A percentile compares a stretch with the other conserved stretches of the same genome.
Conservation (phyloP, 2,113 vertebrate species). For the Puntigrus tetrazona region DNA sequence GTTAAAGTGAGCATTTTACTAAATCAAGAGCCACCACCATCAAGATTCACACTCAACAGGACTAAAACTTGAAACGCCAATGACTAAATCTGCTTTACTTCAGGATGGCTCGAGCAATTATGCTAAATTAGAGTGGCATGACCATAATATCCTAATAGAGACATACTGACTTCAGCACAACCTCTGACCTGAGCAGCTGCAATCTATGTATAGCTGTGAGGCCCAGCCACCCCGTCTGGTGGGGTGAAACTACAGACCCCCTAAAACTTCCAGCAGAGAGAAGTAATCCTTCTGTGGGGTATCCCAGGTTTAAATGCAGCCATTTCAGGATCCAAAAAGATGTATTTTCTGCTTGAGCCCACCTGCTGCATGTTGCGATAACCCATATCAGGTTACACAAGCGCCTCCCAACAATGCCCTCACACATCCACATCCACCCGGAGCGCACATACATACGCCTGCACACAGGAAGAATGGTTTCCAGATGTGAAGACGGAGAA, state of each 20-base stretch:
- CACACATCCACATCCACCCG: neutral
- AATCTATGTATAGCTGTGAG: constrained; percentile 16
- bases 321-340: neutral
- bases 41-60: neutral
- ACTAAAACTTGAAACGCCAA: neutral
- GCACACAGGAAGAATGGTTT: constrained; percentile 26
- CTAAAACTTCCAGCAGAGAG: neutral
- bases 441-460: neutral
- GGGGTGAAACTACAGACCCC: neutral
- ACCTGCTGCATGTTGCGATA: constrained; percentile 57
- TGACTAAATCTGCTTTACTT: neutral
- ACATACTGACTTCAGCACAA: neutral
- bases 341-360: constrained; percentile 15
- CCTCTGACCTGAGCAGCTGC: constrained; percentile 43
- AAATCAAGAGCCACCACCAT: neutral
- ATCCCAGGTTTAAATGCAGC: neutral
- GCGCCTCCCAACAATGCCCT: constrained; percentile 17
- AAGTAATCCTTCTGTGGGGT: neutral
- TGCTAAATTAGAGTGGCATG: neutral
- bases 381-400: constrained; percentile 48
- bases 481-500: constrained; percentile 42
- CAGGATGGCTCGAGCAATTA: neutral
- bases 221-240: neutral
- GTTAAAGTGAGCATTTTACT: neutral
- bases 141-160: neutral